These are phyloP conservation scores for Microcebus griseorufus DNA, from an alignment of 2,113 vertebrate species.

Conservation along the genomic window DNA sequence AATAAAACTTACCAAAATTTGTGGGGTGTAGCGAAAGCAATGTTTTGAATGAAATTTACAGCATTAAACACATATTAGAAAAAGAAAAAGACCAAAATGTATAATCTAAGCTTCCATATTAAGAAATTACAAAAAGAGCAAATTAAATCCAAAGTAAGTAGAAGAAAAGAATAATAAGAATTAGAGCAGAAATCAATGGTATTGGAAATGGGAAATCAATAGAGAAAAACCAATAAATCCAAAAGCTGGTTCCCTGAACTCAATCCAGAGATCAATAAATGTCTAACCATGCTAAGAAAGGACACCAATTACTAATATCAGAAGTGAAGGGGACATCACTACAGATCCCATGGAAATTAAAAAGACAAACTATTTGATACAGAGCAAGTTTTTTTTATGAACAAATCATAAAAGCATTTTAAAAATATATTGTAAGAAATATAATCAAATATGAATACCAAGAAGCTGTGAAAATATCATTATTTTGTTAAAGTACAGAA, in stretches of 20 bases:
- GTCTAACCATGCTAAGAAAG: background rate
- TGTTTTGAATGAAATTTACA: background rate
- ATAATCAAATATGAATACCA: background rate
- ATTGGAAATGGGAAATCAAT: background rate
- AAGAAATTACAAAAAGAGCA: background rate
- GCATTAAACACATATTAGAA: background rate
- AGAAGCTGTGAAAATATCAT: background rate
- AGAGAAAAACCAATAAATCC: background rate
- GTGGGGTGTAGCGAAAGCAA: background rate
- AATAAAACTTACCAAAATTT: background rate
- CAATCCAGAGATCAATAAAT: background rate
- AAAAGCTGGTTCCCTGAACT: background rate
- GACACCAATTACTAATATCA: background rate
- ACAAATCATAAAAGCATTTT: background rate
- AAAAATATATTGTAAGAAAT: background rate
- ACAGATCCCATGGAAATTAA: background rate
- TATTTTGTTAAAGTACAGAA: background rate
- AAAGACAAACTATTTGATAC: background rate
- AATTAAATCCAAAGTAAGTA: background rate
- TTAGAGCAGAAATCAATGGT: background rate
- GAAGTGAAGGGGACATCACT: background rate
- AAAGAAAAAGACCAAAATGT: background rate
- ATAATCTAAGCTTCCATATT: background rate
- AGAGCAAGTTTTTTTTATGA: background rate
- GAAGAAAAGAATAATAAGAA: background rate